Conservation (phyloP, 2,888 invertebrate species). For the Automeris io region DNA sequence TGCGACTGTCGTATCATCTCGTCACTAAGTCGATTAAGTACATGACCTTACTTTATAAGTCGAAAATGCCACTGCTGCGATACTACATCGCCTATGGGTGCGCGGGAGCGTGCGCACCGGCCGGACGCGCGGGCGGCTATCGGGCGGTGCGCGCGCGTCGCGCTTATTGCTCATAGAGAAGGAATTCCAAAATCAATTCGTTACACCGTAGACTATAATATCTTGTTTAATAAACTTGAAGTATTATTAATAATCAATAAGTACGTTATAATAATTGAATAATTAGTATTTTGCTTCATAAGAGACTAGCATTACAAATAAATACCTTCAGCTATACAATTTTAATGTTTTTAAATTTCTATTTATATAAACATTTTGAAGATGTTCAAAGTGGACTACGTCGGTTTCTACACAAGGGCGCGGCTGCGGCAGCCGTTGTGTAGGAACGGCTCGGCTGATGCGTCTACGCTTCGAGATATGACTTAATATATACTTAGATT, state of each 20-base stretch:
- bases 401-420: conserved; percentile 60
- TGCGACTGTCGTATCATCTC: conserved; percentile 47
- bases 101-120: conserved; percentile 12
- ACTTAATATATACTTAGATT: conserved; percentile 72
- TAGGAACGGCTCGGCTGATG: conserved; percentile 58
- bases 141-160: conserved; percentile 27
- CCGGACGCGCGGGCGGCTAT: conserved; percentile 8
- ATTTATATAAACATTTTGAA: conserved; percentile 72
- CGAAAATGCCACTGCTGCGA: conserved; percentile 74
- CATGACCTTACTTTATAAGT: conserved; percentile 70
- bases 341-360: conserved; percentile 66
- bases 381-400: conserved; percentile 73
- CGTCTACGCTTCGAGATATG: conserved; percentile 74
- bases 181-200: conserved; percentile 72
- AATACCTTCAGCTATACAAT: conserved; percentile 77
- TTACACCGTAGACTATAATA: conserved; percentile 70
- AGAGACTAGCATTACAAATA: conserved; percentile 78
- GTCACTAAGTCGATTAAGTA: conserved; percentile 64
- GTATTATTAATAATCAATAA: conserved; percentile 77
- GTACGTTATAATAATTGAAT: conserved; percentile 77
- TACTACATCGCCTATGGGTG: conserved; percentile 61
- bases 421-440: conserved; percentile 47
- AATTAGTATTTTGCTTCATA: conserved; percentile 77
- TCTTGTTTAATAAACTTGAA: conserved; percentile 74
- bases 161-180: conserved; percentile 67